phyloP scores from a whole-genome alignment of 2,113 vertebrate genomes.

The Apeltes quadracus region DNA sequence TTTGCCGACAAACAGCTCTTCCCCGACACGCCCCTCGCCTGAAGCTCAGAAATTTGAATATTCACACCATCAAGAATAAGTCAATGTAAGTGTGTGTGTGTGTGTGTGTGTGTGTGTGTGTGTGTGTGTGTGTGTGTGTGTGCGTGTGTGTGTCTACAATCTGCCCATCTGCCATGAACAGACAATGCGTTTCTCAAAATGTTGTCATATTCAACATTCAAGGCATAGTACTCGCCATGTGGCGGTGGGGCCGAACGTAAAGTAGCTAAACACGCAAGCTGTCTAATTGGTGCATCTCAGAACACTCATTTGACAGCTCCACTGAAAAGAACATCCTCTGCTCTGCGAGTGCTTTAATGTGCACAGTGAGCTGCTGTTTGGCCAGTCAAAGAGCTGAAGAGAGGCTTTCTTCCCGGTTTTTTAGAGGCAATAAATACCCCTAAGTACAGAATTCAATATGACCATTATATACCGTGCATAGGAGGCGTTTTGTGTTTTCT shows the following conservation, averaged over 20 bases:
- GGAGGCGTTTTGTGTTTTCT: conserved; percentile 5
- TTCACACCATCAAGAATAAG: conserved; percentile 52
- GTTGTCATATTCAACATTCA: conserved; percentile 32
- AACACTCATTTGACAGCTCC: conserved; percentile 33
- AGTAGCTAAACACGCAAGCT: conserved; percentile 37
- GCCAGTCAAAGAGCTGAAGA: conserved; percentile 4
- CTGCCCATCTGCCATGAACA: conserved; percentile 45
- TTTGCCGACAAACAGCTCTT: conserved; percentile 11
- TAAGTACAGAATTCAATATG: background rate
- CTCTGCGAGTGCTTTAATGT: background rate
- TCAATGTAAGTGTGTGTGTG: conserved; percentile 19
- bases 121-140: conserved; percentile 7
- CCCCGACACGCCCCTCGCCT: conserved; percentile 19
- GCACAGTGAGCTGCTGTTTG: conserved; percentile 23
- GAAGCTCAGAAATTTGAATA: conserved; percentile 51
- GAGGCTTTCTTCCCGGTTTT: conserved; percentile 3
- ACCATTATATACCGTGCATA: background rate
- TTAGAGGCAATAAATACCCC: background rate
- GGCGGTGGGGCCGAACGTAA: conserved; percentile 10
- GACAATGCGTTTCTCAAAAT: conserved; percentile 29
- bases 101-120: conserved; percentile 21
- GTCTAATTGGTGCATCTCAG: conserved; percentile 26
- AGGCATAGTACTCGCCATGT: conserved; percentile 36
- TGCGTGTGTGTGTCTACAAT: background rate
- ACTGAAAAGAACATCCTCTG: conserved; percentile 9